Evolutionary conservation across 2,113 vertebrate species (phyloP).

Genomic region (Apteryx owenii): DNA sequence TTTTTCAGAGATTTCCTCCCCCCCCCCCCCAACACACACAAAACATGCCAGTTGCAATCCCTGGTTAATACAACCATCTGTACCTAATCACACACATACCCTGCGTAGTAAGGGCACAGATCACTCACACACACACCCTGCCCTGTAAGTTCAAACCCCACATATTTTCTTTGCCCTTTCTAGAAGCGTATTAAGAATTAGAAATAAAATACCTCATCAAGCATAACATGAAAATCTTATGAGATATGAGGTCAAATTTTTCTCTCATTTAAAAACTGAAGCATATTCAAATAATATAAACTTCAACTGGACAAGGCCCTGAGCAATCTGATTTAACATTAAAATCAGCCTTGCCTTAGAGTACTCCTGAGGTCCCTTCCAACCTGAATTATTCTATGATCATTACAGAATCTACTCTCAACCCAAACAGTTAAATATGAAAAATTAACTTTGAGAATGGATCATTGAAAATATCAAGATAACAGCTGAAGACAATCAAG

Average conservation of each 20-base stretch:
- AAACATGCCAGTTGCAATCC: background rate
- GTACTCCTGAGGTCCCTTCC: background rate
- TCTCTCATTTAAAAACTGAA: background rate
- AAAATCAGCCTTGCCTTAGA: background rate
- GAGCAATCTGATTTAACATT: background rate
- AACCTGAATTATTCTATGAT: background rate
- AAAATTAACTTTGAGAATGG: accelerated
- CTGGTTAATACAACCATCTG: background rate
- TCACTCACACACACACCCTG: background rate
- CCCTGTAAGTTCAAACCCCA: background rate
- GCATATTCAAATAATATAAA: background rate
- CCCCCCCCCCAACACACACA: background rate
- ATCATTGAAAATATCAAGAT: background rate
- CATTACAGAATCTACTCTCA: background rate
- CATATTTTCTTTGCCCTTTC: background rate
- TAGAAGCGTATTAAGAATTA: background rate
- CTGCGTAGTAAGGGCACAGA: background rate
- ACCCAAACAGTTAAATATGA: background rate
- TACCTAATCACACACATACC: background rate
- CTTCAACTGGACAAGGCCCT: background rate
- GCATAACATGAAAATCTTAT: background rate
- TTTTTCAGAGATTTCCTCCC: background rate
- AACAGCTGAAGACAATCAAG: background rate
- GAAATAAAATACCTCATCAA: background rate
- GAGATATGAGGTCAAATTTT: background rate